Evolutionary conservation across 2,888 invertebrate genomes (phyloP).

Genomic region (Netelia virgata): DNA sequence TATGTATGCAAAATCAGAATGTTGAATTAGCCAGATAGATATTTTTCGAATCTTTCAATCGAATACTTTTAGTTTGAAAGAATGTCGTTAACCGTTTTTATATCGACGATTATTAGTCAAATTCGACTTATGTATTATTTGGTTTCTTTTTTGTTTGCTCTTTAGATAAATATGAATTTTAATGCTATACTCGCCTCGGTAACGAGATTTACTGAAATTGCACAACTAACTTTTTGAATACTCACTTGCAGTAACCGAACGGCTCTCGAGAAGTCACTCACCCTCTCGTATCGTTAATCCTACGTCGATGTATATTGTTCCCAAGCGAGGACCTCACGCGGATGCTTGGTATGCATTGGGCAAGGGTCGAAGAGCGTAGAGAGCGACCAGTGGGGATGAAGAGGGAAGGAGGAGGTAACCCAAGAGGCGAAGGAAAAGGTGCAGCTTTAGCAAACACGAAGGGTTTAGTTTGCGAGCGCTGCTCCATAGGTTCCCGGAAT

Average conservation of each 20-base stretch:
- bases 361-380: conserved; percentile 23
- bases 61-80: no score
- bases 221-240: neutral
- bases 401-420: neutral
- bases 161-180: no score
- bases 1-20: no score
- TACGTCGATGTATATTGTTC: conserved; percentile 9
- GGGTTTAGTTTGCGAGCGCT: conserved; percentile 33
- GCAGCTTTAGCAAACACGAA: conserved; percentile 10
- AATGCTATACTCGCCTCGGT: no score
- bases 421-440: neutral
- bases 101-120: no score
- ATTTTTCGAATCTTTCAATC: no score
- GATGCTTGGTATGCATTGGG: conserved; percentile 14
- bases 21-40: no score
- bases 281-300: neutral
- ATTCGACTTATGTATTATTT: no score
- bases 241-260: neutral
- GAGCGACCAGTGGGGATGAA: neutral
- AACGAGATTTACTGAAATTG: neutral
- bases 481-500: conserved; percentile 39
- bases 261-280: neutral
- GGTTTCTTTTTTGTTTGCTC: no score
- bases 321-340: conserved; percentile 7
- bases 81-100: no score